Percentiles rank a stretch among this genome's conserved stretches.
These are phyloP conservation scores for Drosophila suzukii DNA, from an alignment of 1,140 invertebrate genomes.

Conservation along the genomic window DNA sequence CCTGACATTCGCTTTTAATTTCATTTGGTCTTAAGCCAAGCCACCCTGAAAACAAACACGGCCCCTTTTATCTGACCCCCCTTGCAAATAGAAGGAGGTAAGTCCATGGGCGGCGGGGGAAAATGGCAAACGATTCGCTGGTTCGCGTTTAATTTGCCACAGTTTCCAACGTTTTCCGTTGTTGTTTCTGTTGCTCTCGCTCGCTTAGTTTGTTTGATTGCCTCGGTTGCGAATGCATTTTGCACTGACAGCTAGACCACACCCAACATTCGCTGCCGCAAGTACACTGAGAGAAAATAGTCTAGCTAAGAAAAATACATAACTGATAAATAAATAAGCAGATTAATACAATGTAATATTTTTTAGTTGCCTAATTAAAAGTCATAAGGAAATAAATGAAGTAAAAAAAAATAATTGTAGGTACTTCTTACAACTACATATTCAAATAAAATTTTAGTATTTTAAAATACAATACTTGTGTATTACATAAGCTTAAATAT, in stretches of 20 bases:
- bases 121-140: constrained; percentile 40
- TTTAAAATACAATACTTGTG: too few species aligned
- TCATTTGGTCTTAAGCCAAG: constrained; percentile 70
- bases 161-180: constrained; percentile 32
- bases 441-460: too few species aligned
- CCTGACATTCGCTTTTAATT: constrained; percentile 79
- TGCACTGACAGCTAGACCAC: constrained; percentile 34
- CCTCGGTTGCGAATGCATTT: constrained; percentile 60
- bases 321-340: neutral
- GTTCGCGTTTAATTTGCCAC: constrained; percentile 55
- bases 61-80: neutral
- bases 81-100: neutral
- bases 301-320: neutral
- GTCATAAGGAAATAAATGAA: too few species aligned
- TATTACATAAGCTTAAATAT: too few species aligned
- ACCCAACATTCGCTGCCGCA: constrained; percentile 7
- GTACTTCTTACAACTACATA: too few species aligned
- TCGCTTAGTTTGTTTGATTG: constrained; percentile 63
- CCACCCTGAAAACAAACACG: constrained; percentile 47
- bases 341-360: too few species aligned
- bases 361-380: too few species aligned
- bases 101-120: neutral
- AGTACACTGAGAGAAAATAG: neutral
- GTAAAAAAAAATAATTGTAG: too few species aligned
- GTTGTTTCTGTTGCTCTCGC: constrained; percentile 27